Evolutionary conservation across 53 echinoderm and acorn worm genomes (phyloP), one percentile per base, ranked within the genome.

Genomic region (Zoroaster sp.): DNA sequence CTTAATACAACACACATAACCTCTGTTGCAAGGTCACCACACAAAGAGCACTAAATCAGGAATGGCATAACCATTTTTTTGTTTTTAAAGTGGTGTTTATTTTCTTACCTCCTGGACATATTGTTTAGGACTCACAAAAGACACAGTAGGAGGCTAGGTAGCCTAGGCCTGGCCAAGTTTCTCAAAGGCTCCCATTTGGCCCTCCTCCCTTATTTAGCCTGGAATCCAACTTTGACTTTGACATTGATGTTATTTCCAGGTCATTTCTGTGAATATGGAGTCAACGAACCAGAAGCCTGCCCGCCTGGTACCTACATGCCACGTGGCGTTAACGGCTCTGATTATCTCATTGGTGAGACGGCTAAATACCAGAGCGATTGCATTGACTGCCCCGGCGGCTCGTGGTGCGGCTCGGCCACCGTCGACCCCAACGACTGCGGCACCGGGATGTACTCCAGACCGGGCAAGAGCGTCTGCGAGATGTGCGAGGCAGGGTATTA

Each of bases 281-380:
- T 93, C 25, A 94, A 94, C 30, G 89, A 94, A 23, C 98, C 98
- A 1, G 89, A 87, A 11, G 88, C 83, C 9, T 97, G 98, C 40
- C 95, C 98, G 0, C 72, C 94, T 0, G 98, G 98, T 28, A 92
- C 95, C 34, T 97, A 97, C 91, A 97, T 97, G 98, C 98, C 98
- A 2, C 91, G 93, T 72, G 98, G 98, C 3, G 94, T 92, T 9
- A 83, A 97, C 47, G 30, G 55, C 73, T 83, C 87, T 13, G 94
- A 83, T 1, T 73, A 76, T 37, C 89, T 95, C 18, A 71, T 63
- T 20, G 98, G 98, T 0, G 73, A 83, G 23, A 88, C 95, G 4
- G 97, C 97, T 21, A 90, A 93, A 18, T 97, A 97, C 88, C 95
- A 97, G 83, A 92, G 81, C 78, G 94, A 97, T 89, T 97, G 97